Percentiles rank a stretch among this genome's conserved stretches.
Conservation (phyloP, 1,140 invertebrate species). For the Drosophila kohkoa region DNA sequence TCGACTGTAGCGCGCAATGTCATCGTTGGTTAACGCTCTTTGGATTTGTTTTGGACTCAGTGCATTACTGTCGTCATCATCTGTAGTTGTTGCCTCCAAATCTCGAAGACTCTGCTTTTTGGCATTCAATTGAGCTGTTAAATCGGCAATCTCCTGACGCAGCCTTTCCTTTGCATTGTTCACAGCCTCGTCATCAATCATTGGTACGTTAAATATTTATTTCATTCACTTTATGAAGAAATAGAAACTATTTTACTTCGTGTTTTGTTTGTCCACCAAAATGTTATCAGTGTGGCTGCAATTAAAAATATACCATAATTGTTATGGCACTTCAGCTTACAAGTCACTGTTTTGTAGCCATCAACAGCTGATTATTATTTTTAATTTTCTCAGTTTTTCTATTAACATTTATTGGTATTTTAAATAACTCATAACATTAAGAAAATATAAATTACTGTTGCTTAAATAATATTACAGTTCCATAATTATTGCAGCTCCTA, state of each 20-base stretch:
- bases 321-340: neutral
- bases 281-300: neutral
- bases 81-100: conserved; percentile 21
- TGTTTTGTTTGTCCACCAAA: conserved; percentile 20
- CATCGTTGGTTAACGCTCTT: conserved; percentile 86
- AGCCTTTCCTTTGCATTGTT: conserved; percentile 39
- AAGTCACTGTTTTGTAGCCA: too few species aligned
- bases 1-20: conserved; percentile 93
- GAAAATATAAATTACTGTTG: too few species aligned
- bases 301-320: neutral
- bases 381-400: too few species aligned
- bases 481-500: too few species aligned
- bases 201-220: conserved; percentile 15
- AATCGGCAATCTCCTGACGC: conserved; percentile 47
- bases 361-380: too few species aligned
- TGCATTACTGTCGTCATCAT: neutral
- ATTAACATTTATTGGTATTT: too few species aligned
- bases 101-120: conserved; percentile 56
- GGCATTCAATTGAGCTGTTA: conserved; percentile 34
- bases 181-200: conserved; percentile 3
- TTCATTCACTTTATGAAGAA: neutral
- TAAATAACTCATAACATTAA: too few species aligned
- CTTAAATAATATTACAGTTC: too few species aligned
- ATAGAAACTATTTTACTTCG: conserved; percentile 3
- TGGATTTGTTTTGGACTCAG: neutral